Percentiles rank a stretch among this genome's conserved stretches.
Evolutionary conservation across 2,113 vertebrate species (phyloP).

Genomic region (Abramis brama): DNA sequence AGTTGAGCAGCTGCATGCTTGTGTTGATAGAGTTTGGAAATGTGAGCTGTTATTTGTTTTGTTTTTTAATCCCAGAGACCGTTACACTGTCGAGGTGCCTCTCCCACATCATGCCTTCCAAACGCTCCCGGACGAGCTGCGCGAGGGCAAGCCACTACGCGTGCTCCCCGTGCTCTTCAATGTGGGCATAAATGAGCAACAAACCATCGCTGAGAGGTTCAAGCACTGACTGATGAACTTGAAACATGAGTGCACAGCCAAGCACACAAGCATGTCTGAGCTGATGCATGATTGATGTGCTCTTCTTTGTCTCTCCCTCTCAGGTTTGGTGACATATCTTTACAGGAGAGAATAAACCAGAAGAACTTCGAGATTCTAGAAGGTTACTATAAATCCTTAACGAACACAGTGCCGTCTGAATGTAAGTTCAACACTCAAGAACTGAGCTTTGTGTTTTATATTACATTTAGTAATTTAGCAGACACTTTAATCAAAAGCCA

Average conservation of each 20-base stretch:
- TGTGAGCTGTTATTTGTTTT: neutral
- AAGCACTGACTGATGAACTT: neutral
- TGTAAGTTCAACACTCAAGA: constrained; percentile 80
- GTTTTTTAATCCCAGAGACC: constrained; percentile 74
- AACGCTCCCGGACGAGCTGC: constrained; percentile 88
- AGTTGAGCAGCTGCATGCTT: neutral
- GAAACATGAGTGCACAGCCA: neutral
- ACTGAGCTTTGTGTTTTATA: neutral
- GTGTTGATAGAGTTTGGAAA: neutral
- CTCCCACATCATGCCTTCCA: constrained; percentile 88
- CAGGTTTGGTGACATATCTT: constrained; percentile 96
- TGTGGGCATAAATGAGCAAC: constrained; percentile 97
- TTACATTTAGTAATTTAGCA: neutral
- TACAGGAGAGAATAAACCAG: constrained; percentile 97
- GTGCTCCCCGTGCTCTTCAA: constrained; percentile 94
- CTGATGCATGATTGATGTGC: neutral
- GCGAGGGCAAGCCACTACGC: constrained; percentile 85
- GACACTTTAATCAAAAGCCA: neutral
- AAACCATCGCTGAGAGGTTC: constrained; percentile 97
- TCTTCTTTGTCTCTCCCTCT: constrained; percentile 33
- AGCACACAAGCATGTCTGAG: neutral
- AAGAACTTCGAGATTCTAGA: constrained; percentile 92
- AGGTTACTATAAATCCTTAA: constrained; percentile 90
- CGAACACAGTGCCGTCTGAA: constrained; percentile 88
- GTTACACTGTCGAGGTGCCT: constrained; percentile 90